A percentile compares a stretch with the other conserved stretches of the same genome.
phyloP scores from a whole-genome alignment of 1,140 invertebrate species.

The Xylocopa sonorina region DNA sequence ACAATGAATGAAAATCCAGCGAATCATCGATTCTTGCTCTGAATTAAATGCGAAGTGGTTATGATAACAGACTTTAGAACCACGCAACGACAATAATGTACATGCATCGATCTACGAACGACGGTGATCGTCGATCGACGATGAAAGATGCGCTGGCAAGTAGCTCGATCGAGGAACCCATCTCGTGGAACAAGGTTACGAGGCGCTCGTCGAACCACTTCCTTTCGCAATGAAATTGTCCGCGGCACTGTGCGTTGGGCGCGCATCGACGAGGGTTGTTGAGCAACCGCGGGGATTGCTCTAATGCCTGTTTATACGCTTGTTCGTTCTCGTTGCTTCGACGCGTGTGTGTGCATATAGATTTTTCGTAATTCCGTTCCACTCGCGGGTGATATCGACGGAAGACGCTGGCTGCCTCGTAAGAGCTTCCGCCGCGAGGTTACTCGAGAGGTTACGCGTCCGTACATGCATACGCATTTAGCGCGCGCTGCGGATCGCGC shows the following conservation, averaged over 20 bases:
- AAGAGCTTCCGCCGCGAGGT: neutral
- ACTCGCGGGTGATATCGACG: neutral
- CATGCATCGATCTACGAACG: no score
- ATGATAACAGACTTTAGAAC: conserved; percentile 9
- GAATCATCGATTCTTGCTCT: no score
- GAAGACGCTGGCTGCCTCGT: neutral
- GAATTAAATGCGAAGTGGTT: no score
- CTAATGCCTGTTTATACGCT: no score
- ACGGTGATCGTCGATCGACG: no score
- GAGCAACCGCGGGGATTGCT: no score
- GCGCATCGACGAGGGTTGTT: neutral
- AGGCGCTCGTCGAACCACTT: neutral
- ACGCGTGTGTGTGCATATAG: no score
- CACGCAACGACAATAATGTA: conserved; percentile 5
- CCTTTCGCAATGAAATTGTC: neutral
- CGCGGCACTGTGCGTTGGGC: neutral
- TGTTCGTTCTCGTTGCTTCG: neutral
- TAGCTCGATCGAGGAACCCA: no score
- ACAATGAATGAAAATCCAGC: no score
- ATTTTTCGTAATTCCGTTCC: neutral
- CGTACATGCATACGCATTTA: conserved; percentile 11
- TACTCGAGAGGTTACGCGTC: neutral
- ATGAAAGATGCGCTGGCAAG: no score
- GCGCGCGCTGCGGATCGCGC: neutral
- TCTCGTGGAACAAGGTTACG: neutral